Evolutionary conservation across 35 echinoderm and acorn worm genomes (phyloP).

Genomic region (Nesometra sesokonis): DNA sequence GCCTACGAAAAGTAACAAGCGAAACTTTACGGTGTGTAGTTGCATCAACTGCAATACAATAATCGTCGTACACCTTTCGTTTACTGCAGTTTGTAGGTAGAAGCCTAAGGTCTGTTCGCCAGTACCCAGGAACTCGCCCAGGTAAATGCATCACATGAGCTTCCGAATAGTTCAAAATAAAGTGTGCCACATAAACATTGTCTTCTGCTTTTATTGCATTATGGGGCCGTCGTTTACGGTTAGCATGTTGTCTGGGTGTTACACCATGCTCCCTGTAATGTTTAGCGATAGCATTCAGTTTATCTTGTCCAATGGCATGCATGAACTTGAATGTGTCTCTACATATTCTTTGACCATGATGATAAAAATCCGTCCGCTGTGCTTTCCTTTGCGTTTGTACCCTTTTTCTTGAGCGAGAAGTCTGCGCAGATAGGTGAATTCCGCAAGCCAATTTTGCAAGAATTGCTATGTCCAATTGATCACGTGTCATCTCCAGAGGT

Average conservation of each 20-base stretch:
- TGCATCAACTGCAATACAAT: too few species aligned
- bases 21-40: too few species aligned
- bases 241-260: background rate
- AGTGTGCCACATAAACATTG: too few species aligned
- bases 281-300: background rate
- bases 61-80: too few species aligned
- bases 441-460: conserved; percentile 10
- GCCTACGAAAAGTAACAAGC: too few species aligned
- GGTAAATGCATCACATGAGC: too few species aligned
- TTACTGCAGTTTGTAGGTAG: too few species aligned
- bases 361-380: conserved; percentile 9
- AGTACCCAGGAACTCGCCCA: too few species aligned
- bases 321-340: background rate
- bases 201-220: too few species aligned
- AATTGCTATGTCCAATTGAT: conserved; percentile 3
- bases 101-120: too few species aligned
- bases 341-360: background rate
- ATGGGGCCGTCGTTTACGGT: too few species aligned
- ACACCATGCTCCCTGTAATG: background rate
- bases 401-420: background rate
- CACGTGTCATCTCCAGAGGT: background rate
- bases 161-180: too few species aligned
- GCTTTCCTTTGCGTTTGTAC: background rate
- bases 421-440: background rate
- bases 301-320: background rate